Base-by-base conservation (phyloP, 2,888 invertebrate genomes). In the Nomada ferruginata region DNA sequence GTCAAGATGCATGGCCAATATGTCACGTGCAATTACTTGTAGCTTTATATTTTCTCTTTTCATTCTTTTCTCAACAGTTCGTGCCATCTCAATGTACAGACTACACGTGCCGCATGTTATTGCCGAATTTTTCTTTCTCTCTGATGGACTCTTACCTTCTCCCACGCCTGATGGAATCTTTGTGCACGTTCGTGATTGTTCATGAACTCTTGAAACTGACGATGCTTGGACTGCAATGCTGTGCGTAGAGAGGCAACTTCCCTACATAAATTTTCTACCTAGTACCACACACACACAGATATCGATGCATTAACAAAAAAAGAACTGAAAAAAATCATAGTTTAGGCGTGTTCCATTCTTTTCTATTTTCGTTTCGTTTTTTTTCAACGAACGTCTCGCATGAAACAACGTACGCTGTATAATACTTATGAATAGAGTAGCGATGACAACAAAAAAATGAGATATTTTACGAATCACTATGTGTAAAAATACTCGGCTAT, bases 231-330 rank as follows among this genome's bases (percentile, higher is more conserved):
- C 89, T 93, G 93, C 86, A 94, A 92, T 89, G 90, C 92, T 89
- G 93, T 92, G 89, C 92, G 93, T 77, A 93, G 93, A 90, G 92
- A 93, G 92, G 93, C 91, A 91, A 93, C 91, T 93, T 93, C 93
- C 92, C 93, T 93, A 93, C 93, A 92, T 92, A 93, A 93, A 93
- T 87, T 93, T 93, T 93, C 93, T 93, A 93, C 93, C 93, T 93
- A 92, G 92, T 93, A 92, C 91, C 93, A 92, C 89, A 92, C 90
- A 92, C 90, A 92, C 87, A 92, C 85, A 93, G 73, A 80, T 90
- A 92, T 85, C 95, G 94, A 93, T 95, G 94, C 94, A 94, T 92
- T 92, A 88, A 88, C 90, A 91, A 92, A 91, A 92, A 91, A 90
- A 91, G 87, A 79, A 87, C 78, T 81, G 68, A 79, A 85, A 84